A percentile compares a stretch with the other conserved stretches of the same genome.
Evolutionary conservation across 2,113 vertebrate species (phyloP).

Genomic region (Poeciliopsis prolifica): DNA sequence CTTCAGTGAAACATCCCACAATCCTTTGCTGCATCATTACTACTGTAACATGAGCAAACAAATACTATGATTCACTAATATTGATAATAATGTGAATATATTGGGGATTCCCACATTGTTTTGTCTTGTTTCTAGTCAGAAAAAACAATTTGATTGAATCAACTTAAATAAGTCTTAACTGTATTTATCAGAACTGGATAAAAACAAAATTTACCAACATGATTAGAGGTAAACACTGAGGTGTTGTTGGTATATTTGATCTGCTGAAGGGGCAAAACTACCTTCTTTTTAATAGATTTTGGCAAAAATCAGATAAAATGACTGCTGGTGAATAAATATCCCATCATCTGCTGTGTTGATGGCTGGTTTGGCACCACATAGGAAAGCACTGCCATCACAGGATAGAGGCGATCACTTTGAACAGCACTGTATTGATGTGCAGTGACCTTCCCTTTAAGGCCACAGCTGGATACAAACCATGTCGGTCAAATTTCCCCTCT

Average conservation of each 20-base stretch:
- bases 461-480: neutral
- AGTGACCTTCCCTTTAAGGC: slow-evolving; percentile 2
- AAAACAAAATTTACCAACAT: neutral
- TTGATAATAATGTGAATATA: neutral
- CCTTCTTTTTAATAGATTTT: neutral
- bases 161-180: neutral
- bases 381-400: neutral
- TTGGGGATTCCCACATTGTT: neutral
- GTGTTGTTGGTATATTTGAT: neutral
- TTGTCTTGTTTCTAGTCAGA: neutral
- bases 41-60: neutral
- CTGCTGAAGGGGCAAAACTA: neutral
- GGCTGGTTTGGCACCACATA: neutral
- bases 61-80: neutral
- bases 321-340: neutral
- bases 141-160: neutral
- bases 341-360: neutral
- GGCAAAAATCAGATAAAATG: neutral
- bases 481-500: neutral
- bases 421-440: neutral
- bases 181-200: neutral
- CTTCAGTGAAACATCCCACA: too few species aligned
- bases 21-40: too few species aligned
- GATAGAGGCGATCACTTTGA: neutral
- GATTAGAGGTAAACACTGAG: neutral